Evolutionary conservation across 2,113 vertebrate species (phyloP).

Genomic region (Psilopogon haemacephalus): DNA sequence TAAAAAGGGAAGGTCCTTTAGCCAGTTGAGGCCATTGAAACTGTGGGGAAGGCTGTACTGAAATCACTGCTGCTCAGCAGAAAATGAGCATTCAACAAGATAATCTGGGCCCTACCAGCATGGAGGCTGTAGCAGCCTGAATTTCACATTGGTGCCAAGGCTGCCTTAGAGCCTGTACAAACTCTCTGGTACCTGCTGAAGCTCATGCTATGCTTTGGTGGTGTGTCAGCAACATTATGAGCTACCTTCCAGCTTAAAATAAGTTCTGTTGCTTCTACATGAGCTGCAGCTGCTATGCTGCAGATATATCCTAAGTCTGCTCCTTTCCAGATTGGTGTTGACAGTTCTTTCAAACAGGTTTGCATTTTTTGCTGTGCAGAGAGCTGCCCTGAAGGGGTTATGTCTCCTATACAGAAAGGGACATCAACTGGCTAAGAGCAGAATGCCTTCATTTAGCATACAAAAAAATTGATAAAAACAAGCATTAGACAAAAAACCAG

Average conservation of each 20-base stretch:
- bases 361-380: background rate
- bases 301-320: background rate
- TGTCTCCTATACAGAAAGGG: background rate
- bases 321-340: background rate
- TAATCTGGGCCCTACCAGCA: background rate
- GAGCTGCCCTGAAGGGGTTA: background rate
- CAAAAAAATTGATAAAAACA: background rate
- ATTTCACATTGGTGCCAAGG: rapidly evolving
- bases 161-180: background rate
- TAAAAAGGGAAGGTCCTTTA: background rate
- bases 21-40: background rate
- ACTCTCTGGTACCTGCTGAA: background rate
- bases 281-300: background rate
- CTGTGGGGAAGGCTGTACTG: background rate
- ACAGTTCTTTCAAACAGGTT: background rate
- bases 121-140: background rate
- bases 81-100: background rate
- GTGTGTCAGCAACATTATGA: background rate
- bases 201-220: background rate
- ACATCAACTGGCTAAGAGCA: background rate
- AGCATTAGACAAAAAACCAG: background rate
- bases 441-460: background rate
- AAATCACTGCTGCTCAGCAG: background rate
- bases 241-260: background rate
- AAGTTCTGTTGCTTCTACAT: background rate